Base-by-base conservation (phyloP, 2,888 invertebrate genomes). In the Lasioglossum oenotherae region DNA sequence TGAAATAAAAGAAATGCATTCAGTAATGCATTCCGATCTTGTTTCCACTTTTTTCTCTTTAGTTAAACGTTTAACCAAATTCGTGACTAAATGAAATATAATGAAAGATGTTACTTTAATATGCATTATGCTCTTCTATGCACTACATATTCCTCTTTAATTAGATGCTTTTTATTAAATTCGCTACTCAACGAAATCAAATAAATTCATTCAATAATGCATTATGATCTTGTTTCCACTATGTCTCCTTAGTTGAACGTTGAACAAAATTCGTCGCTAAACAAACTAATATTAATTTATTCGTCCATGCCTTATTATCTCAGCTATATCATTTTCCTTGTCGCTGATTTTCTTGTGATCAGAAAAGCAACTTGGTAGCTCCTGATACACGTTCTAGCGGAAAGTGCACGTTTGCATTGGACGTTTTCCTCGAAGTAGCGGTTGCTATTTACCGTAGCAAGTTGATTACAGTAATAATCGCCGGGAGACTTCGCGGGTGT, bases 381-480 rank as follows among this genome's bases (percentile, higher is more conserved):
- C 31, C 5, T 3, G 16, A 64, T 27, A 64, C 27, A 31, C 31
- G 16, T 64, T 64, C 31, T 14, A 27, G 60, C 60, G 27, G 27
- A 31, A 64, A 31, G 60, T 31, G 60, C 60, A 12, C 16, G 27
- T 31, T 64, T 64, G 27, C 60, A 16, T 64, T 64, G 60, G 5
- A 16, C 31, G 31, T 64, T 64, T 64, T 64, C 60, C 31, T 14
- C 60, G 60, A 64, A 64, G 27, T 64, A 64, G 60, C 60, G 60
- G 60, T 64, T 64, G 27, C 27, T 64, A 64, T 64, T 31, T 64
- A 64, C 60, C 60, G 60, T 27, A 64, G 60, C 60, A 64, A 64
- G 31, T 27, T 31, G 60, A 64, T 64, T 64, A 64, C 60, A 31
- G 60, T 64, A 64, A 64, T 64, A 64, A 64, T 38, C 23, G 16